Percentiles rank a stretch among this genome's conserved stretches.
Conservation (phyloP, 1,140 invertebrate species). For the Agrilus planipennis region DNA sequence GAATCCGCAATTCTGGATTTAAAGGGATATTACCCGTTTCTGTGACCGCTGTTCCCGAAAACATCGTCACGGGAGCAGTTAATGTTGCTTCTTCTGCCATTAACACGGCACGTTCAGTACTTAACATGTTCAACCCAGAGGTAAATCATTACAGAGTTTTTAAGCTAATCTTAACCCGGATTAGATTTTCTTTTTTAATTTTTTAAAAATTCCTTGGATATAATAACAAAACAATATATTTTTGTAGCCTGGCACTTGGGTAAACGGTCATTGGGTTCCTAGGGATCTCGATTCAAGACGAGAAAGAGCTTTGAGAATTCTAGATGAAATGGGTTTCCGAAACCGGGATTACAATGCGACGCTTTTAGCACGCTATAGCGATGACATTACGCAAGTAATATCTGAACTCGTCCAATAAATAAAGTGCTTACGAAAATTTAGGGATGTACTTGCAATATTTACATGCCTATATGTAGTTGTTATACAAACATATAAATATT, state of each 20-base stretch:
- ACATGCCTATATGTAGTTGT: no score
- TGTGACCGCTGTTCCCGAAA: neutral
- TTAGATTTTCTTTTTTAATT: no score
- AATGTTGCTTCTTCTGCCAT: constrained; percentile 32
- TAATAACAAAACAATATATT: no score
- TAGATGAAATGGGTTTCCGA: constrained; percentile 32
- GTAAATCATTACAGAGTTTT: no score
- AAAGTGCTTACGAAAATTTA: no score
- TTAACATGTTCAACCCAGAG: constrained; percentile 30
- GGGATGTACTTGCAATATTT: no score
- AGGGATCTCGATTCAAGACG: constrained; percentile 18
- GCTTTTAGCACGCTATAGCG: constrained; percentile 27
- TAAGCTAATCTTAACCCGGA: no score
- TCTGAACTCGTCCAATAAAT: constrained; percentile 29
- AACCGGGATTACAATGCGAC: constrained; percentile 30
- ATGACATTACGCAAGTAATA: constrained; percentile 28
- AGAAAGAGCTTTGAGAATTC: constrained; percentile 19
- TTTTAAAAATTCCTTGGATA: no score
- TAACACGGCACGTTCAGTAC: constrained; percentile 29
- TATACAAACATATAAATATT: no score
- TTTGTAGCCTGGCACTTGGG: constrained; percentile 25
- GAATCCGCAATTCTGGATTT: no score
- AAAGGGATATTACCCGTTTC: no score
- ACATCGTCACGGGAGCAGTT: constrained; percentile 30
- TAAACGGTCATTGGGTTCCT: constrained; percentile 29